Base-by-base conservation (phyloP, 2,888 invertebrate species). In the Agriopis aurantiaria region DNA sequence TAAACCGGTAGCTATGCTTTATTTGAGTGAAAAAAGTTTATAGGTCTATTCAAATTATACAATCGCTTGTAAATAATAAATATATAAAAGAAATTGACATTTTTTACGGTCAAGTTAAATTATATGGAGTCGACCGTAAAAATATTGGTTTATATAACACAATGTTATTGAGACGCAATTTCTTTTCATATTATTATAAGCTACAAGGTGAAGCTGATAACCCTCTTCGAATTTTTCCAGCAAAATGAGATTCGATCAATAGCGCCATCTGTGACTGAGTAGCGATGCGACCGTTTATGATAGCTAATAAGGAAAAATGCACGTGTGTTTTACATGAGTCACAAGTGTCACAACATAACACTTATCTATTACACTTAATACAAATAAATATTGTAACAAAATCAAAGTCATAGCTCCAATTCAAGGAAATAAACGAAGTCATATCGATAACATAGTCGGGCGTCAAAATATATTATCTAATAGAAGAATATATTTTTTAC, bases 401-500 rank as follows among this genome's bases (percentile, higher is more conserved):
- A 68, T 63, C 57, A 58, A 63, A 63, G 67, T 14, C 56, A 55
- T 52, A 48, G 45, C 46, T 52, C 51, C 41, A 45, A 57, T 63
- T 68, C 63, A 58, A 46, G 48, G 68, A 68, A 68, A 68, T 52
- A 62, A 52, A 64, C 12, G 14, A 58, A 63, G 23, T 48, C 46
- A 53, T 52, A 59, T 48, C n/a, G 53, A 68, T 59, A 63, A 58
- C 57, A 62, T 43, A 23, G 45, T 48, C 17, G 23, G 48, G 7
- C 40, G 10, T 8, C 17, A 57, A 52, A 46, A 52, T 62, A 45
- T 23, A 51, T 49, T 11, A 49, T 33, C 33, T 33, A 33, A 33
- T 33, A 33, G 33, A 23, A 8, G 11, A 41, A 23, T 46, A 11
- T 45, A 7, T 62, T 63, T 58, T 80, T 92, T 89, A 75, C 92